Conservation (phyloP, 2,113 vertebrate genomes). For the Leptodactylus fuscus region DNA sequence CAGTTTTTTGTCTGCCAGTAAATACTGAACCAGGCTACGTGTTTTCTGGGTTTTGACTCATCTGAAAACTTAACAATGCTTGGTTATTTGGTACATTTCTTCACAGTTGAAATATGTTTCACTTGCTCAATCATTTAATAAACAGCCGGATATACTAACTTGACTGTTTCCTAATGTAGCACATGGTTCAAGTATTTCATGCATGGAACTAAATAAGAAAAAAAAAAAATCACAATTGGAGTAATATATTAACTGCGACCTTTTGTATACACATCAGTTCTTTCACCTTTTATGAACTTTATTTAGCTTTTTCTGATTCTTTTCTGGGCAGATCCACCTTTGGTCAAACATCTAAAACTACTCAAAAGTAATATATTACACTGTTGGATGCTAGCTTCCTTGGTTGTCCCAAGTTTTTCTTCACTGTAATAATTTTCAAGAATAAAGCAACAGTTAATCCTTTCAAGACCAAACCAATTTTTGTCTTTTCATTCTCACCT, state of each 20-base stretch:
- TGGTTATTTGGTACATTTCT: background rate
- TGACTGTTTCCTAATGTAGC: background rate
- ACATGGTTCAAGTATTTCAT: background rate
- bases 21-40: background rate
- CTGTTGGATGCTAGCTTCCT: background rate
- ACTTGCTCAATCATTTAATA: background rate
- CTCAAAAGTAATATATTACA: background rate
- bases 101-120: background rate
- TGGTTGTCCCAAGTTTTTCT: too few relatives aligned
- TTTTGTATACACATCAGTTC: background rate
- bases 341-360: too few relatives aligned
- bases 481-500: too few relatives aligned
- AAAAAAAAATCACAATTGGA: background rate
- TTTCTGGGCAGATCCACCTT: background rate
- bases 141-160: background rate
- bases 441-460: too few relatives aligned
- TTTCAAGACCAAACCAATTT: too few relatives aligned
- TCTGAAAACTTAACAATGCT: background rate
- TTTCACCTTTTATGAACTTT: background rate
- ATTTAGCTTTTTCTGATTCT: background rate
- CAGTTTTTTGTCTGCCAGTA: background rate
- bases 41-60: background rate
- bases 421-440: too few relatives aligned
- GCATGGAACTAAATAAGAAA: background rate
- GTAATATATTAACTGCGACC: background rate